Evolutionary conservation across 2,888 invertebrate species (phyloP).

Genomic region (Metalampra italica): DNA sequence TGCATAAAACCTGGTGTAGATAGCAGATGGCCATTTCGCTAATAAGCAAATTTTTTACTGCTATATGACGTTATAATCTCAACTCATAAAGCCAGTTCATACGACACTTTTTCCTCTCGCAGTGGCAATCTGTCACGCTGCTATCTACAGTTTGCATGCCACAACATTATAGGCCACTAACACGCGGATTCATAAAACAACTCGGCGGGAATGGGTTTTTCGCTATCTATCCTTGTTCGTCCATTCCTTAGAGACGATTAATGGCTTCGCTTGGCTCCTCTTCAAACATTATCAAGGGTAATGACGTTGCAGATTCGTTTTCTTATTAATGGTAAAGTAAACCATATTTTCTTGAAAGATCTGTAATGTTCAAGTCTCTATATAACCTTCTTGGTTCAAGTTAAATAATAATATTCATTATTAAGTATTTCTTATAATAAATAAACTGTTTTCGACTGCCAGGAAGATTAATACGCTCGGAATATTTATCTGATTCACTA

Average conservation of each 20-base stretch:
- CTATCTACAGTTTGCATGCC: constrained; percentile 51
- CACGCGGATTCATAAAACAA: constrained; percentile 21
- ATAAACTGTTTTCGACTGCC: not conserved
- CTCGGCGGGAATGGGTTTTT: constrained; percentile 3
- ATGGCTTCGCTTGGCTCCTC: constrained; percentile 19
- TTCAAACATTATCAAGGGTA: constrained; percentile 20
- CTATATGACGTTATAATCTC: constrained; percentile 19
- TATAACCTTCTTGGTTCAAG: too few relatives aligned
- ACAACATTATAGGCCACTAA: constrained; percentile 21
- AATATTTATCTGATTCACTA: not conserved
- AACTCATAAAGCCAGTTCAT: constrained; percentile 9
- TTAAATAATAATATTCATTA: too few relatives aligned
- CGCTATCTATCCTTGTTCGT: constrained; percentile 16
- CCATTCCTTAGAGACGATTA: constrained; percentile 22
- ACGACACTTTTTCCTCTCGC: constrained; percentile 3
- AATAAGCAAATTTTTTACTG: constrained; percentile 32
- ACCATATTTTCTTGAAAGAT: not conserved
- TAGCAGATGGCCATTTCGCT: constrained; percentile 25
- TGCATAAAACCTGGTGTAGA: constrained; percentile 18
- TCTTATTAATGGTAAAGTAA: not conserved
- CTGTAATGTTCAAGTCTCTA: not conserved
- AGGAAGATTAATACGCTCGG: not conserved
- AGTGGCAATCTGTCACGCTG: constrained; percentile 34
- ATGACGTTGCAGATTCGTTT: constrained; percentile 17
- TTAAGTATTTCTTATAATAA: too few relatives aligned